Base-by-base conservation (phyloP, 2,797 vertebrate species). In the Schizopygopsis pylzovi region DNA sequence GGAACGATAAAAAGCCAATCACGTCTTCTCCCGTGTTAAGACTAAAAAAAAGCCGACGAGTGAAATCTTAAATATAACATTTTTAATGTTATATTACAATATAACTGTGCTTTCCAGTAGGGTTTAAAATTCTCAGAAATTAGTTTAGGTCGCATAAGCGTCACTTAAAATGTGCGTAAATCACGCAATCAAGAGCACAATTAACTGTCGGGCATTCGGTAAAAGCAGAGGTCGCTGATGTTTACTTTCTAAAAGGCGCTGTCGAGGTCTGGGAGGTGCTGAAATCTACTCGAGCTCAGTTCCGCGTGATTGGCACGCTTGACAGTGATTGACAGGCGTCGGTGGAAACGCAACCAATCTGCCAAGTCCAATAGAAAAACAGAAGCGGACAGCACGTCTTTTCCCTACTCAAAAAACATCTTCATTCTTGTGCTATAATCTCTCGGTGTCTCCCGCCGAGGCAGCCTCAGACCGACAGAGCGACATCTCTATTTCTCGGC, bases 271-370 rank as follows among this genome's bases (percentile, higher is more conserved):
- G 96, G 96, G 96, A 96, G 97, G 96, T 91, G 95, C 95, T 94
- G 95, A 95, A 94, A 92, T 87, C 89, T 89, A 90, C 88, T 71
- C 72, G 75, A 89, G 85, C 89, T 93, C 61, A 92, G 91, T 92
- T 94, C 86, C 91, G 95, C 92, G 93, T 94, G 97, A 98, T 97
- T 98, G 97, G 97, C 95, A 94, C 94, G 95, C 92, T 92, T 95
- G 95, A 95, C 95, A 94, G 94, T 97, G 98, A 99, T 96, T 97
- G 97, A 97, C 97, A 97, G 95, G 94, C 92, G 94, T 94, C 96
- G 96, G 96, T 96, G 96, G 96, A 95, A 97, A 97, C 89, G 93
- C 95, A 94, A 94, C 96, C 96, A 96, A 95, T 97, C 97, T 97
- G 95, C 97, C 96, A 96, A 96, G 95, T 96, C 96, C 96, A 96